Evolutionary conservation across 30 jellyfish, hydroid and myxozoan genomes (phyloP).

Genomic region (Turritopsis rubra): DNA sequence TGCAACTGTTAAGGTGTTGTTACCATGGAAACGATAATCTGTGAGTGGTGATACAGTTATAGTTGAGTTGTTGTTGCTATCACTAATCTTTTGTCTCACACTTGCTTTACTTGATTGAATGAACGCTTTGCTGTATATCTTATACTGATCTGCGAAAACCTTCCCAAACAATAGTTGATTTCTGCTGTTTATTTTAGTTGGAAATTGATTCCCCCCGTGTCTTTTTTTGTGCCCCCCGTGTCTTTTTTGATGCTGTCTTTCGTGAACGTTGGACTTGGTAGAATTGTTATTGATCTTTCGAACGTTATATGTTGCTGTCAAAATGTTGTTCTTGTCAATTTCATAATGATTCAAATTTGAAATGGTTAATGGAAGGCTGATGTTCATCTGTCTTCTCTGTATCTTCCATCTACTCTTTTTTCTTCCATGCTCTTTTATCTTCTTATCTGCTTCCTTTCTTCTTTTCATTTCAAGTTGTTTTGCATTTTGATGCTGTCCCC

Average conservation of each 20-base stretch:
- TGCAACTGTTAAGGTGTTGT: not conserved
- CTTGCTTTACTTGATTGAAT: not conserved
- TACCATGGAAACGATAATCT: too few species aligned
- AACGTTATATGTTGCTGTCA: not conserved
- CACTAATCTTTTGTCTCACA: not conserved
- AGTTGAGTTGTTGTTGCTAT: not conserved
- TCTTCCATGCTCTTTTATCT: not conserved
- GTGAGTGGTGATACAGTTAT: not conserved
- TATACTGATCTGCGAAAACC: not conserved
- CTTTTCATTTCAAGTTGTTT: not conserved
- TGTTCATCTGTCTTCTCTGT: not conserved
- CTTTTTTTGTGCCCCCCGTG: not conserved
- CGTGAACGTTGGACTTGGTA: not conserved
- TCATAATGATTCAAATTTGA: not conserved
- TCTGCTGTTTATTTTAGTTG: not conserved
- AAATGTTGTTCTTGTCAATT: not conserved
- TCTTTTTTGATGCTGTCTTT: not conserved
- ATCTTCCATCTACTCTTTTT: not conserved
- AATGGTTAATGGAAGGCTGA: not conserved
- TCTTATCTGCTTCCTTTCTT: not conserved
- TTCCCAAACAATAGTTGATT: not conserved
- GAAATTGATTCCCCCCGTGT: not conserved
- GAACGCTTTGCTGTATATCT: not conserved
- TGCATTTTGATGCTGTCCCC: not conserved
- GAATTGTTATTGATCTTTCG: not conserved